Evolutionary conservation across 2,888 invertebrate species (phyloP), one percentile per base, ranked within the genome.

Genomic region (Hoplodrina blanda): DNA sequence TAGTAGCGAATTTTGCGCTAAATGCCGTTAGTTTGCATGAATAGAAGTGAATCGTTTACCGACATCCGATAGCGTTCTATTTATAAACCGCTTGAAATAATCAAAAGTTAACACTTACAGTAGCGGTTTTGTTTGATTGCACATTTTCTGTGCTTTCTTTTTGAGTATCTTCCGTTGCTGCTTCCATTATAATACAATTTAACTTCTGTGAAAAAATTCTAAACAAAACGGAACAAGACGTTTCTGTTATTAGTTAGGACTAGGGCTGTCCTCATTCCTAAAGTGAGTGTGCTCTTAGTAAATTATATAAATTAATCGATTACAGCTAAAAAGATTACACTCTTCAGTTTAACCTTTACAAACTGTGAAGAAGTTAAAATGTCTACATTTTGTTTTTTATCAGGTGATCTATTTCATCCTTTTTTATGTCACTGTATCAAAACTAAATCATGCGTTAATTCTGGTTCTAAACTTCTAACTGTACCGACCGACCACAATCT

Each of bases 11-110:
- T 68, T 63, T 52, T 11, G 2, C 2, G 33, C 7, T 33, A 62
- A 62, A 67, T 46, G 59, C 62, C 37, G 53, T 37, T 66, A 75
- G 75, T 71, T 80, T 79, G 19, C 62, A 62, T 71, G 54, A 66
- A 81, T 81, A 76, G 54, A 63, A 53, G 57, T 70, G 83, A 85
- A 83, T 83, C 76, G 68, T 85, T 87, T 80, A 86, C 89, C 89
- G 94, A 93, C 90, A 95, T 90, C 85, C 81, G 94, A 95, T 93
- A 90, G 90, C 86, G 74, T 87, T 93, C 95, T 95, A 95, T 95
- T 93, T 91, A 88, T 94, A 93, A 91, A 93, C 87, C 86, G 53
- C 76, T 78, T 79, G 70, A 59, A 76, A 77, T 83, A 80, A 81
- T 73, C 15, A 76, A 82, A 75, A 69, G 69, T 67, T 53, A 56